Evolutionary conservation across 2,888 invertebrate species (phyloP).

Genomic region (Myathropa florea): DNA sequence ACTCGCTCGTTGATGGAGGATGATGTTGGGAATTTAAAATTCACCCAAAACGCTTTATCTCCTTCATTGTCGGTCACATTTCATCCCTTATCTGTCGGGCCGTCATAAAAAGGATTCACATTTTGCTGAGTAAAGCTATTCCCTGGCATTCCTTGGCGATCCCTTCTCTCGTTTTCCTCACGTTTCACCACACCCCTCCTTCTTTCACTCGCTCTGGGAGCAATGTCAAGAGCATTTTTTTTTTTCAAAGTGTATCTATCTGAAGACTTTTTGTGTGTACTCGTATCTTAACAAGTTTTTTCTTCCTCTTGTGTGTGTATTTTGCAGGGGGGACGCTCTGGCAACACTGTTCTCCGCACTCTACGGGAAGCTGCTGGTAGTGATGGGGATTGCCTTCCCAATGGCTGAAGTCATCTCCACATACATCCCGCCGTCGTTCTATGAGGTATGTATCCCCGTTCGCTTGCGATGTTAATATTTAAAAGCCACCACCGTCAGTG

Average conservation of each 20-base stretch:
- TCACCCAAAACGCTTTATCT: constrained; percentile 14
- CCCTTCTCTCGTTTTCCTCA: constrained; percentile 2
- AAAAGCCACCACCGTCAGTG: constrained; percentile 28
- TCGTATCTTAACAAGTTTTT: not conserved
- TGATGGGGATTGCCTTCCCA: constrained; percentile 97
- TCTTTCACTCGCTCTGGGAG: not conserved
- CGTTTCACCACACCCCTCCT: not conserved
- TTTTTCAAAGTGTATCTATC: not conserved
- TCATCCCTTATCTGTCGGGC: not conserved
- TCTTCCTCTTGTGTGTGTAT: constrained; percentile 38
- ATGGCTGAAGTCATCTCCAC: constrained; percentile 98
- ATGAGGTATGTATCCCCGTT: constrained; percentile 85
- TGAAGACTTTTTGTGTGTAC: not conserved
- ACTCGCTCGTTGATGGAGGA: not conserved
- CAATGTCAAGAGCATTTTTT: not conserved
- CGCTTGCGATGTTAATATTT: constrained; percentile 23
- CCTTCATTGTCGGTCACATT: not conserved
- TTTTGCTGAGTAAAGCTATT: constrained; percentile 2
- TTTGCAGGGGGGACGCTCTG: constrained; percentile 89
- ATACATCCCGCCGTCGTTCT: constrained; percentile 95
- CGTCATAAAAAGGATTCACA: constrained; percentile 1
- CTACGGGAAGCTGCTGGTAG: constrained; percentile 95
- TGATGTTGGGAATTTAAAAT: not conserved
- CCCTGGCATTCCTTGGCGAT: not conserved
- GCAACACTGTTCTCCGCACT: constrained; percentile 95